Conservation (phyloP, 2,113 vertebrate species). For the Varanus salvator region DNA sequence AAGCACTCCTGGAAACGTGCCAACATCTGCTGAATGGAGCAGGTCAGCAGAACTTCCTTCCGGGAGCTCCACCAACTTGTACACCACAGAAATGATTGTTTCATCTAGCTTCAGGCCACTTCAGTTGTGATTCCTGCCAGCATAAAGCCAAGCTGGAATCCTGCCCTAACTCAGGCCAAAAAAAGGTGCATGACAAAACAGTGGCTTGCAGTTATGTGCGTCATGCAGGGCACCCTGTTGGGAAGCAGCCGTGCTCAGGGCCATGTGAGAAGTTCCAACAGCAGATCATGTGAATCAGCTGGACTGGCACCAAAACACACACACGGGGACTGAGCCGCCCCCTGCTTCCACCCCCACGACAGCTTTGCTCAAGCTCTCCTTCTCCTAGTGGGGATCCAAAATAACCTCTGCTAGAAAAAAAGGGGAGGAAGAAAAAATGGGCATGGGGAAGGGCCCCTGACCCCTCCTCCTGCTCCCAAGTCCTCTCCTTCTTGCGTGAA, state of each 20-base stretch:
- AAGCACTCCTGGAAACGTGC: too few species aligned
- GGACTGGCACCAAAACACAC: neutral
- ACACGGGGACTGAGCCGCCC: too few species aligned
- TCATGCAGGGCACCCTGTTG: neutral
- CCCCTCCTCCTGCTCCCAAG: neutral
- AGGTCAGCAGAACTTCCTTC: too few species aligned
- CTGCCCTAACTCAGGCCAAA: too few species aligned
- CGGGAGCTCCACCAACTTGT: too few species aligned
- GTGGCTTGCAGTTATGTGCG: neutral
- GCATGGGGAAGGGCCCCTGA: neutral
- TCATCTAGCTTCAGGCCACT: too few species aligned
- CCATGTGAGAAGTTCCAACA: neutral
- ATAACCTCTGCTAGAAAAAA: neutral
- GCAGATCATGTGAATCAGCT: neutral
- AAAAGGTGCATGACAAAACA: neutral
- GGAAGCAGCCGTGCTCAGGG: too few species aligned
- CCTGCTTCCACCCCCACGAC: neutral
- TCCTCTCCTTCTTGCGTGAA: neutral
- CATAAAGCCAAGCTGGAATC: too few species aligned
- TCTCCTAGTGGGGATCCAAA: neutral
- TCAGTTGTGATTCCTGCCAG: too few species aligned
- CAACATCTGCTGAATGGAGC: too few species aligned
- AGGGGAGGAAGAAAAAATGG: neutral
- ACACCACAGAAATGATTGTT: too few species aligned
- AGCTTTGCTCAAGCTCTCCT: neutral